Base-by-base conservation (phyloP, 2,797 vertebrate genomes). In the Dromococcyx pavoninus region DNA sequence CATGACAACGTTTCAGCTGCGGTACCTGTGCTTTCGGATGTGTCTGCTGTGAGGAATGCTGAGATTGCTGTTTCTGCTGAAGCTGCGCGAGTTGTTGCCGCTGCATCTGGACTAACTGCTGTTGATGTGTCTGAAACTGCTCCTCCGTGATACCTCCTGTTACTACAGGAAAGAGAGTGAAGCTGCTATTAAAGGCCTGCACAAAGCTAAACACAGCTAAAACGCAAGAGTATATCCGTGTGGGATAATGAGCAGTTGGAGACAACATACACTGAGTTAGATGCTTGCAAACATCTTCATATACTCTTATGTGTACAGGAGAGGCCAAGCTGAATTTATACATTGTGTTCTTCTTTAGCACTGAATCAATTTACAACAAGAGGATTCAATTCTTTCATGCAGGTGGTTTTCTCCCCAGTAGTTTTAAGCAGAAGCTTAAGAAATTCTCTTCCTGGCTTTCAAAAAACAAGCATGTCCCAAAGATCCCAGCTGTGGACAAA, bases 51-150 rank as follows among this genome's bases (percentile, higher is more conserved):
- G 97, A 97, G 76, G 98, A 97, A 97, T 97, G 98, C 98, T 98
- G 98, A 79, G 97, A 98, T 33, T 98, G 98, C 96, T 98, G 98
- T 95, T 99, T 98, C 95, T 98, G 98, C 84, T 99, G 98, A 90
- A 98, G 98, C 96, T 99, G 98, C 66, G 98, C 98, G 86, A 99
- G 98, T 72, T 99, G 98, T 92, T 99, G 98, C 92, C 98, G 98
- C 96, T 99, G 98, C 99, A 99, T 99, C 95, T 99, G 98, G 92
- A 98, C 98, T 91, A 99, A 94, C 96, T 99, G 99, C 97, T 99
- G 99, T 93, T 99, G 99, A 95, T 99, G 99, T 48, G 98, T 98
- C 96, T 99, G 98, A 96, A 98, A 99, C 62, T 99, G 98, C 91
- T 99, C 98, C 96, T 99, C 99, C 37, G 99, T 99, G 97, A 99